These are phyloP conservation scores for Fringilla coelebs DNA, from an alignment of 2,797 vertebrate species.

Conservation along the genomic window DNA sequence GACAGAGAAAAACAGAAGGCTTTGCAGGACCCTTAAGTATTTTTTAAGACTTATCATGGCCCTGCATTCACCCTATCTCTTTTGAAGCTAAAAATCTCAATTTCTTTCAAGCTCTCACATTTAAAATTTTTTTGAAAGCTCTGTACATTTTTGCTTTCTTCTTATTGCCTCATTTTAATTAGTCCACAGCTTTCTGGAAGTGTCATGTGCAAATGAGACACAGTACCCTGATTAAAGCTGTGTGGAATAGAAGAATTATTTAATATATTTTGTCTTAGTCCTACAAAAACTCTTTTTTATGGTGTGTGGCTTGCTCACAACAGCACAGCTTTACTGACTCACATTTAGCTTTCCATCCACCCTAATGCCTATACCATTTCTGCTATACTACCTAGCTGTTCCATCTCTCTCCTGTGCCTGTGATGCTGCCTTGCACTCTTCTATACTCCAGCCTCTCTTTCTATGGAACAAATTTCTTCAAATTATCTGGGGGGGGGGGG, in stretches of 20 bases:
- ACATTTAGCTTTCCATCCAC: neutral
- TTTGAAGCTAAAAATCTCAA: neutral
- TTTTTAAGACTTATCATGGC: neutral
- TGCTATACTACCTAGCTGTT: neutral
- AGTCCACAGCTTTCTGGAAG: neutral
- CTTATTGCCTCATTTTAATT: neutral
- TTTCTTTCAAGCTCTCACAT: neutral
- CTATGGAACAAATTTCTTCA: neutral
- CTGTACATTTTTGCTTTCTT: neutral
- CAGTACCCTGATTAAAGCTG: neutral
- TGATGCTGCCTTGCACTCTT: neutral
- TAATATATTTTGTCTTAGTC: neutral
- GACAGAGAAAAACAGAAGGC: neutral
- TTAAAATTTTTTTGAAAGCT: neutral
- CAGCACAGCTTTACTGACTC: neutral
- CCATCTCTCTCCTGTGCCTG: neutral
- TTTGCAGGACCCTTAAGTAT: neutral
- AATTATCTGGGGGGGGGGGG: neutral
- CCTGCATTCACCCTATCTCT: neutral
- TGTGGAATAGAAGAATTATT: neutral
- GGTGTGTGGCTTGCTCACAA: neutral
- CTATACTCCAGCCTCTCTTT: neutral
- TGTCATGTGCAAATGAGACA: neutral
- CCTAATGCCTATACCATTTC: accelerated
- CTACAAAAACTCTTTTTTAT: neutral